Base-by-base conservation (phyloP, 2,888 invertebrate genomes). In the Drosophila siamana region DNA sequence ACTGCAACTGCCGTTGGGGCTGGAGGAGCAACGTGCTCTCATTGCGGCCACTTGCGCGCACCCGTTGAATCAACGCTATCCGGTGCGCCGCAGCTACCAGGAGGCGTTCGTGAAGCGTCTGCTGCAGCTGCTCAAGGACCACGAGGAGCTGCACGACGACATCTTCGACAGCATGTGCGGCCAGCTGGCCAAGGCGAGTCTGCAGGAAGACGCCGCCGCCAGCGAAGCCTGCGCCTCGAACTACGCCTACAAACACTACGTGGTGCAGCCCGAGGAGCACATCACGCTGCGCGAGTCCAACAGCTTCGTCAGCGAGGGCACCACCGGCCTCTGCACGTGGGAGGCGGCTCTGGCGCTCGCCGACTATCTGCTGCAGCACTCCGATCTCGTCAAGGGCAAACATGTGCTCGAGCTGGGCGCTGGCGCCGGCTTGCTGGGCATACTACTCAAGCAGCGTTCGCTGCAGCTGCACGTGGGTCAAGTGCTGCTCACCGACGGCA, bases 271-370 rank as follows among this genome's bases (percentile, higher is more conserved):
- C 2, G 48, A 89, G 33, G 87, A 91, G 30, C 86, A 92, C 33
- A 91, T 96, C 30, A 95, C 94, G 11, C 91, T 96, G 52, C 94
- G 94, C 77, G 97, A 97, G 91, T 96, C 95, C 63, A 94, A 93
- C 60, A 95, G 94, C 88, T 94, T 96, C 88, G 95, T 97, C 74
- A 94, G 95, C 0, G 94, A 95, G 90, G 96, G 96, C 26, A 96
- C 97, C 16, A 97, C 97, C 13, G 97, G 97, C 24, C 92, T 97
- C 78, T 94, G 94, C 77, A 95, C 95, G 80, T 97, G 96, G 96
- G 95, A 96, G 95, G 97, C 96, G 36, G 94, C 95, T 0, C 84
- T 95, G 55, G 94, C 94, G 55, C 91, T 97, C 52, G 94, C 95
- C 30, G 95, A 96, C 89, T 97, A 96, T 95, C 94, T 94, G 40